A percentile compares a stretch with the other conserved stretches of the same genome.
Evolutionary conservation across 2,797 vertebrate genomes (phyloP).

Genomic region (Anguilla anguilla): DNA sequence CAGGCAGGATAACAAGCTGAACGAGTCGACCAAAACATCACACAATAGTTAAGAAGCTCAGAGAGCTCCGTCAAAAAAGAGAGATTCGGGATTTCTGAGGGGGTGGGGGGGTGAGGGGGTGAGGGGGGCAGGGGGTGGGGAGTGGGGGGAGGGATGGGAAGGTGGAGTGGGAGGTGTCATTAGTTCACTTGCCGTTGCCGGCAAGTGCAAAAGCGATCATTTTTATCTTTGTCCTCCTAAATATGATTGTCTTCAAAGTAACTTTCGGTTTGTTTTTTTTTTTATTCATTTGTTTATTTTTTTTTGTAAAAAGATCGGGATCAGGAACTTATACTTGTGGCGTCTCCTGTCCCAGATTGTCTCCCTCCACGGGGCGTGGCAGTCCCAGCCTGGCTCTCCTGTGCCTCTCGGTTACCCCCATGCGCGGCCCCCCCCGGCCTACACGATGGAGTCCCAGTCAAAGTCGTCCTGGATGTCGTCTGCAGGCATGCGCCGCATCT

Average conservation of each 20-base stretch:
- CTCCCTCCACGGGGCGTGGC: constrained; percentile 58
- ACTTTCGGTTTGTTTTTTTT: constrained; percentile 57
- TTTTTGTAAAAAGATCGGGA: constrained; percentile 34
- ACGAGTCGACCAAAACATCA: not conserved
- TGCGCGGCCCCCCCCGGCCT: constrained; percentile 46
- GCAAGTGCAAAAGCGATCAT: constrained; percentile 18
- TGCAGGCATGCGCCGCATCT: constrained; percentile 81
- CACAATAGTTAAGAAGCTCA: not conserved
- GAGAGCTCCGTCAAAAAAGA: not conserved
- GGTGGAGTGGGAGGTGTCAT: not conserved
- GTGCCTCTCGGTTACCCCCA: constrained; percentile 8
- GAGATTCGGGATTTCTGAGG: not conserved
- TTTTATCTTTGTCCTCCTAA: constrained; percentile 58
- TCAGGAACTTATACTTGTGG: constrained; percentile 51
- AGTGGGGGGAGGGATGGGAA: not conserved
- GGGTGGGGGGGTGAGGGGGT: not conserved
- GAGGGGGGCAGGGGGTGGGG: not conserved
- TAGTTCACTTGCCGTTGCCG: not conserved
- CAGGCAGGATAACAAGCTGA: constrained; percentile 12
- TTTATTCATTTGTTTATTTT: constrained; percentile 14
- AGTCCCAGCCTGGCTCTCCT: constrained; percentile 39
- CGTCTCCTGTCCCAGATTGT: constrained; percentile 69
- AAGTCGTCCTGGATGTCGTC: constrained; percentile 88
- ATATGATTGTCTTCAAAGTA: constrained; percentile 80
- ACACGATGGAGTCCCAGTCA: constrained; percentile 89